Conservation (phyloP, 2,797 vertebrate species). For the Borostomias antarcticus region DNA sequence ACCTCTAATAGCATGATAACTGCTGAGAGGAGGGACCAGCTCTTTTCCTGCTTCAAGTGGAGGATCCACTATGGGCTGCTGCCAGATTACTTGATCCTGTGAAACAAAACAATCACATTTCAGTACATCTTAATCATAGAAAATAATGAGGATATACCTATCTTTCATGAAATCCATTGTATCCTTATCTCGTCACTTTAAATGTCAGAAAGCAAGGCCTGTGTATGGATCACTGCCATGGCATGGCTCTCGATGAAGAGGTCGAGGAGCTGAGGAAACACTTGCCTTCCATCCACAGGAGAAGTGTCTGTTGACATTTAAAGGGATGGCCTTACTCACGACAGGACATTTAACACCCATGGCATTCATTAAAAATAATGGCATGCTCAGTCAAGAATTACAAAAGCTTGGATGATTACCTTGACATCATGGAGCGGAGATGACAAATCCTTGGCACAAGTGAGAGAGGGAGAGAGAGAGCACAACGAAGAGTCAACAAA, state of each 20-base stretch:
- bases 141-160: no score
- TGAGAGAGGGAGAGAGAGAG: background rate
- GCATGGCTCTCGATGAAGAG: background rate
- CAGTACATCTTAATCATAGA: no score
- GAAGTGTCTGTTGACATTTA: conserved; percentile 27
- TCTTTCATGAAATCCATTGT: no score
- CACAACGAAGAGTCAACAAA: conserved; percentile 4
- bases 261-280: background rate
- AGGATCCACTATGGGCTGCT: no score
- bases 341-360: background rate
- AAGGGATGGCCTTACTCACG: conserved; percentile 13
- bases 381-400: conserved; percentile 29
- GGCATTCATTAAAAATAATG: conserved; percentile 33
- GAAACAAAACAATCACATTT: no score
- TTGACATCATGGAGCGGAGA: conserved; percentile 3
- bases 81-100: no score
- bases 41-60: no score
- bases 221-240: no score
- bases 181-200: no score
- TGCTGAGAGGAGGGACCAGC: no score
- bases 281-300: background rate
- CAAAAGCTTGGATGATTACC: conserved; percentile 23
- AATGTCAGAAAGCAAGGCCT: no score
- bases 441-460: conserved; percentile 27
- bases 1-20: no score